Evolutionary conservation across 2,888 invertebrate species (phyloP).

Genomic region (Lasioglossum calceatum): DNA sequence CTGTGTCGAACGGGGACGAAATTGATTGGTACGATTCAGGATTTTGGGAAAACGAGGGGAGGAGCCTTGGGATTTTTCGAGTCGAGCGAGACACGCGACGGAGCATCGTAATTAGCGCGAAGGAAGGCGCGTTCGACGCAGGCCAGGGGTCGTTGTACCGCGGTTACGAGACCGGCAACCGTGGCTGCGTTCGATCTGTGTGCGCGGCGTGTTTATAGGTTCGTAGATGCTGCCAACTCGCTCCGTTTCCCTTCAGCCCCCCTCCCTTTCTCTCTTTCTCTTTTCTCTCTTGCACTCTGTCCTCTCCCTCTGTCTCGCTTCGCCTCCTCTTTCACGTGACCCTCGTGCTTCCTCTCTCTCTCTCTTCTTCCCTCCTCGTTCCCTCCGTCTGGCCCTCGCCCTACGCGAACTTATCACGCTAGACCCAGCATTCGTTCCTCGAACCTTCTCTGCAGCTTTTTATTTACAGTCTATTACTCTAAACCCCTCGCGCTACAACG

Average conservation of each 20-base stretch:
- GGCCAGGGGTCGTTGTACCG: conserved; percentile 79
- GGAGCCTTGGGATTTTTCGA: background rate
- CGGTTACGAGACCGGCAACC: conserved; percentile 77
- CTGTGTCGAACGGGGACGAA: conserved; percentile 1
- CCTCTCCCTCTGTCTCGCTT: conserved; percentile 14
- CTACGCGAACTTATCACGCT: conserved; percentile 43
- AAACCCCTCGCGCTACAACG: background rate
- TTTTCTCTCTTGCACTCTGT: background rate
- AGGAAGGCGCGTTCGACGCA: conserved; percentile 65
- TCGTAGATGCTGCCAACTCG: conserved; percentile 63
- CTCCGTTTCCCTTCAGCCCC: conserved; percentile 14
- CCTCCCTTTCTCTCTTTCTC: background rate
- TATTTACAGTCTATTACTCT: conserved; percentile 1
- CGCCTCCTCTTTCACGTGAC: conserved; percentile 13
- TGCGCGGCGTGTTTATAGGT: conserved; percentile 68
- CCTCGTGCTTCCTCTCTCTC: conserved; percentile 8
- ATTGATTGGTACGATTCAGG: background rate
- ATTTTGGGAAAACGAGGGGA: background rate
- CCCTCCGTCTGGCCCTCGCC: conserved; percentile 29
- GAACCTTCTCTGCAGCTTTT: background rate
- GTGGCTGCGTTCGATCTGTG: conserved; percentile 66
- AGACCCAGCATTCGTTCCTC: conserved; percentile 10
- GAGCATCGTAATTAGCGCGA: conserved; percentile 61
- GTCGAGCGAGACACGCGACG: conserved; percentile 13
- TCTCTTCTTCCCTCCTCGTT: conserved; percentile 4